Base-by-base conservation (phyloP, 2,888 invertebrate species). In the Drosophila multiciliata region DNA sequence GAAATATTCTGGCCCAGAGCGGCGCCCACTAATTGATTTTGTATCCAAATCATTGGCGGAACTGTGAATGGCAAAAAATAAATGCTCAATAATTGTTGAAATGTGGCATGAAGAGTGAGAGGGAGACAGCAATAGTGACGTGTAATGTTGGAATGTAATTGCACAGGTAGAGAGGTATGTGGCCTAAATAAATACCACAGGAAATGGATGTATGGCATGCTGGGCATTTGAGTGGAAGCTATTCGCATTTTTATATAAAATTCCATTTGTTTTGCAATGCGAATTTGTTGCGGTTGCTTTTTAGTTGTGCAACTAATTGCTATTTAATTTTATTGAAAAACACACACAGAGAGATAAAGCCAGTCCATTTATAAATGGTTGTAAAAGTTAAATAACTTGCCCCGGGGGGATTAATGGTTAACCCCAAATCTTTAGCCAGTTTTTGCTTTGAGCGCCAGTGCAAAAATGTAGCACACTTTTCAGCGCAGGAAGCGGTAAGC, bases 11-110 rank as follows among this genome's bases (percentile, higher is more conserved):
- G 95, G 40, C 95, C 95, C 78, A 94, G 94, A 76, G 95, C 94
- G 23, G 95, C 96, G 23, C 96, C 96, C 17, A 96, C 95, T 90
- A 96, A 94, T 93, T 96, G 96, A 93, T 96, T 95, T 87, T 95
- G 95, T 81, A 96, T 95, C 94, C 95, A 95, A 82, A 96, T 95
- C 95, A 96, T 95, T 65, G 96, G 96, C 40, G 96, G 95, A 94
- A 96, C 96, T 96, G 93, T 3, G 61, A 79, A 67, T 2, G 54
- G 40, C 1, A 26, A 45, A 63, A 65, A 52, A 58, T 57, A 57
- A 49, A 36, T 48, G 48, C n/a, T 32, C 32, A n/a, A 40, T 42
- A 35, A 50, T 36, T 45, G 36, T 64, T 20, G 35, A 52, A 65
- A 54, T 40, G 35, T 36, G 5, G 20, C 20, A 20, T 3, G n/a